phyloP scores from a whole-genome alignment of 2,888 invertebrate species.

The Ptychoptera contaminata region DNA sequence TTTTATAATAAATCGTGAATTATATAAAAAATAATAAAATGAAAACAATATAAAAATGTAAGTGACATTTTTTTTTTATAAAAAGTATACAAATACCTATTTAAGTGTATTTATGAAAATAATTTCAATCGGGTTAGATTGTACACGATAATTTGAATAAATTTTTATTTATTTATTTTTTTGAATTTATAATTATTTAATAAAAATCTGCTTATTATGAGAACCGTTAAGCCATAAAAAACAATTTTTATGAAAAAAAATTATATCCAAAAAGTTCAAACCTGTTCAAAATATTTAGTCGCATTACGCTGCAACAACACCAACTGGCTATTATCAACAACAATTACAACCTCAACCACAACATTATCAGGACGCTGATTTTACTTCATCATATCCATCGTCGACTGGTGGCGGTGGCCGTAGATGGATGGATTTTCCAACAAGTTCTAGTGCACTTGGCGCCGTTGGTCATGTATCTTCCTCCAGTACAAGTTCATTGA shows the following conservation, averaged over 20 bases:
- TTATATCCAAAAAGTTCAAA: slow-evolving; percentile 10
- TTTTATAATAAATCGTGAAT: too few species aligned
- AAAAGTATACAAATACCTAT: too few species aligned
- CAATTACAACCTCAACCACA: not conserved
- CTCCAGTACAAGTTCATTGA: slow-evolving; percentile 22
- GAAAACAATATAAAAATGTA: too few species aligned
- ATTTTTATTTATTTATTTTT: too few species aligned
- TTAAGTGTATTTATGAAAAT: too few species aligned
- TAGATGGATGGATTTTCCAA: slow-evolving; percentile 28
- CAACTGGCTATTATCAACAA: not conserved
- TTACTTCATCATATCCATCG: slow-evolving; percentile 29
- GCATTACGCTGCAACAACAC: slow-evolving; percentile 25
- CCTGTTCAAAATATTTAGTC: slow-evolving; percentile 30
- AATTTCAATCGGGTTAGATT: too few species aligned
- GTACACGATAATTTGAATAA: too few species aligned
- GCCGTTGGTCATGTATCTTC: slow-evolving; percentile 22
- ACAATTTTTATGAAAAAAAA: not conserved
- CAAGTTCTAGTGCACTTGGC: slow-evolving; percentile 21
- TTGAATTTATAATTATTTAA: too few species aligned
- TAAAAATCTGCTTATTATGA: too few species aligned
- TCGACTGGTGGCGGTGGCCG: slow-evolving; percentile 15
- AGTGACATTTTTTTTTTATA: too few species aligned
- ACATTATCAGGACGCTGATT: slow-evolving; percentile 32
- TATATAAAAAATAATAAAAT: too few species aligned
- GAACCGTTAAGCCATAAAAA: too few species aligned